These are phyloP conservation scores for Peromyscus eremicus DNA, from an alignment of 2,797 vertebrate genomes.

Conservation along the genomic window DNA sequence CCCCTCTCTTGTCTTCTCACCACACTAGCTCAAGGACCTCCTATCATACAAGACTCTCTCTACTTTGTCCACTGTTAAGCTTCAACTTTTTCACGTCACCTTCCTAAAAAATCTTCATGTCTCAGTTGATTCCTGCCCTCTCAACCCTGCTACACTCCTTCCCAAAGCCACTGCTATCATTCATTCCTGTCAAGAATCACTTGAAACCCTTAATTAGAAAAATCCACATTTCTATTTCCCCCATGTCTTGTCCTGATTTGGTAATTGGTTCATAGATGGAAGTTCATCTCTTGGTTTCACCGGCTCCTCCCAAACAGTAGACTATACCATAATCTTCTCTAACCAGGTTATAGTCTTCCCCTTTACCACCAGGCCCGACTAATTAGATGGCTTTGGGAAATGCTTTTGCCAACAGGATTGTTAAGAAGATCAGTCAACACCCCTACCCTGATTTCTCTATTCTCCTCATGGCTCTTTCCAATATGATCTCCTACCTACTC, in stretches of 20 bases:
- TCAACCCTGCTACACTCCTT: background rate
- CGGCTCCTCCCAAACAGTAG: background rate
- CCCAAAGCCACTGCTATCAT: background rate
- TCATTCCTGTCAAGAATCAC: background rate
- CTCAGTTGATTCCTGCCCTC: no score
- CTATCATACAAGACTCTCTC: no score
- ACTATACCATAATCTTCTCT: background rate
- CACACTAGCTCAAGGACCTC: no score
- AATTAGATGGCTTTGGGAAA: background rate
- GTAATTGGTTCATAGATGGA: background rate
- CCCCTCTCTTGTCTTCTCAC: no score
- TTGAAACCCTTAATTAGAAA: background rate
- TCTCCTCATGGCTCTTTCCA: background rate
- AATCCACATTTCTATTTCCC: background rate
- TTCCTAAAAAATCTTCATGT: no score
- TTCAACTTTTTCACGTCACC: no score
- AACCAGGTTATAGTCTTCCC: background rate
- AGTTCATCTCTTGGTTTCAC: background rate
- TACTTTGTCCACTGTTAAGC: no score
- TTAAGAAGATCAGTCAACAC: background rate
- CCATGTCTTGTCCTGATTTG: background rate
- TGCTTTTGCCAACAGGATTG: background rate
- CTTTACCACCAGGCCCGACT: background rate
- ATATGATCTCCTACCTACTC: background rate
- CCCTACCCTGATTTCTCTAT: background rate